Evolutionary conservation across 2,888 invertebrate species (phyloP).

Genomic region (Amorpha juglandis): DNA sequence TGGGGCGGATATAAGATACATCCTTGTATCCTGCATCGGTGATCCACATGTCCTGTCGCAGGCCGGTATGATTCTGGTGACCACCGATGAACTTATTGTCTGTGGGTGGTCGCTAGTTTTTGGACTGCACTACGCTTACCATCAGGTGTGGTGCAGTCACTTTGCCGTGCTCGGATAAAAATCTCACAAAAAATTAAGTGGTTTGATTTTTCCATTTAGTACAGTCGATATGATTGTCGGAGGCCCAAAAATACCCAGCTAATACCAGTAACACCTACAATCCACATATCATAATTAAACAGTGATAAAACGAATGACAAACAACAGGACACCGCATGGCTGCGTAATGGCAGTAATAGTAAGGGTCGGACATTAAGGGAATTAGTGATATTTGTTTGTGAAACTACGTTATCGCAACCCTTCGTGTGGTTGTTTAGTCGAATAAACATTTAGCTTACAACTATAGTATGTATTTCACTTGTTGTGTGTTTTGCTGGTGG

Average conservation of each 20-base stretch:
- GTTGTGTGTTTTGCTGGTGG: neutral
- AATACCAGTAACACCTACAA: neutral
- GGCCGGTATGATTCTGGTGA: too few species aligned
- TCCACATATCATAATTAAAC: slow-evolving; percentile 16
- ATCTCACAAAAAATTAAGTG: too few species aligned
- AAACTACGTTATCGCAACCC: slow-evolving; percentile 1
- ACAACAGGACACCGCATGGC: slow-evolving; percentile 41
- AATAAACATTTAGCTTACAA: neutral
- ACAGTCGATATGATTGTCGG: too few species aligned
- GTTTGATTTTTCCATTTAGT: too few species aligned
- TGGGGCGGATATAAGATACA: too few species aligned
- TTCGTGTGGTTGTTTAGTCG: neutral
- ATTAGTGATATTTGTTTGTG: slow-evolving; percentile 34
- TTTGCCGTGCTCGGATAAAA: too few species aligned
- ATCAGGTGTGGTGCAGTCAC: too few species aligned
- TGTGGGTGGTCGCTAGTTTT: too few species aligned
- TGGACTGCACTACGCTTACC: too few species aligned
- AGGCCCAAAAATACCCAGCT: neutral
- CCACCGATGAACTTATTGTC: too few species aligned
- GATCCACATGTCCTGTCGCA: too few species aligned
- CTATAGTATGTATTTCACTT: neutral
- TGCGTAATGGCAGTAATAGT: slow-evolving; percentile 36
- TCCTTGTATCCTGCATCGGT: too few species aligned
- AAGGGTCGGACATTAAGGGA: slow-evolving; percentile 32
- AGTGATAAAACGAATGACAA: slow-evolving; percentile 36